Evolutionary conservation across 1,140 invertebrate genomes (phyloP), one percentile per base, ranked within the genome.

Genomic region (Musca domestica): DNA sequence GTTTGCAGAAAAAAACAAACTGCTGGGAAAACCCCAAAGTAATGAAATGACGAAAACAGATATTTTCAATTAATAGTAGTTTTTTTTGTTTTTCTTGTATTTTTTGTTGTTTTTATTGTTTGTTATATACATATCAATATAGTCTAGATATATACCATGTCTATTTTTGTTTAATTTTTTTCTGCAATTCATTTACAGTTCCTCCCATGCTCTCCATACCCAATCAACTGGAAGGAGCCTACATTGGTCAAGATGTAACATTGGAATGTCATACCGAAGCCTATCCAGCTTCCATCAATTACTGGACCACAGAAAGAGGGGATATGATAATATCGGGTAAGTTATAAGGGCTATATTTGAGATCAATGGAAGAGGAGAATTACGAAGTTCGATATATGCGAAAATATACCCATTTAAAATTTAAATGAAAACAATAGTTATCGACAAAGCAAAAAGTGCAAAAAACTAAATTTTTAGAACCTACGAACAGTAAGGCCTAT

Each of bases 251-350:
- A 81, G 90, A 93, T 81, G 91, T 93, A 6, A 87, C 88, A 14
- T 82, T 94, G 20, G 91, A 94, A 81, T 95, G 93, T 81, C 90
- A 93, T 75, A 94, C 92, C 0, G 93, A 95, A 83, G 93, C 93
- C 54, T 94, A 92, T 83, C 93, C 93, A 12, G 89, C 90, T 65
- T 94, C 93, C 9, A 93, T 94, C 75, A 94, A 94, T 83, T 94
- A 94, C 73, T 94, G 92, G 92, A 93, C 91, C 5, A 93, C 90
- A 1, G 91, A 93, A 74, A 85, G 88, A 46, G 91, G 92, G 49
- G 91, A 93, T 74, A 94, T 94, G 92, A 93, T 94, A 73, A 90
- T 93, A 81, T 92, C 92, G 78, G 92, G 92, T 94, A 87, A 90
- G 86, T 84, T 9, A 41, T 20, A 9, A 6, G n/a, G n/a, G n/a